A percentile compares a stretch with the other conserved stretches of the same genome.
phyloP scores from a whole-genome alignment of 1,140 invertebrate species.

The Zaprionus vittiger region DNA sequence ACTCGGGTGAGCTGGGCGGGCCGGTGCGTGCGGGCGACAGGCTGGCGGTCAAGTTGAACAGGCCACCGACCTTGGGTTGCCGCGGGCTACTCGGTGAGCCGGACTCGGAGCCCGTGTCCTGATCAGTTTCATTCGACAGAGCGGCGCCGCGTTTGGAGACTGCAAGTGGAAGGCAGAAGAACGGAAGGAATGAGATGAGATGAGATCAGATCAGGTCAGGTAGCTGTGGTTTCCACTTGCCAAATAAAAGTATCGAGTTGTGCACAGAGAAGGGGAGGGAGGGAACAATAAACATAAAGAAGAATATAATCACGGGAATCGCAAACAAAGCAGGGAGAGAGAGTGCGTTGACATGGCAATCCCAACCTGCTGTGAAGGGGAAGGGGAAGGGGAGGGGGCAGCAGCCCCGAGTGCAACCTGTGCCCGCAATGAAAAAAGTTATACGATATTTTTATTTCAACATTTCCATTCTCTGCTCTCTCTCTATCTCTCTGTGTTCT shows the following conservation, averaged over 20 bases:
- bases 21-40: slow-evolving; percentile 85
- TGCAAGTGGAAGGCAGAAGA: slow-evolving; percentile 58
- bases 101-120: slow-evolving; percentile 85
- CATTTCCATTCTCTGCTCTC: background rate
- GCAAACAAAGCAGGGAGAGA: slow-evolving; percentile 55
- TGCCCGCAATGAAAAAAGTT: slow-evolving; percentile 72
- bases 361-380: slow-evolving; percentile 42
- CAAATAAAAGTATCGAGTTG: slow-evolving; percentile 80
- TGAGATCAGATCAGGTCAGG: slow-evolving; percentile 36
- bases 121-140: slow-evolving; percentile 82
- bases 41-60: slow-evolving; percentile 78
- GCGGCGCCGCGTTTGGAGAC: slow-evolving; percentile 86
- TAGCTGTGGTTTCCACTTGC: slow-evolving; percentile 67
- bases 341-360: slow-evolving; percentile 74
- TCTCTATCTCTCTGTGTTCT: slow-evolving; percentile 33
- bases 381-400: slow-evolving; percentile 21
- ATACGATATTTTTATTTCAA: slow-evolving; percentile 74
- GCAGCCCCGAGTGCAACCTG: slow-evolving; percentile 48
- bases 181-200: background rate
- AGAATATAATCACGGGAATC: slow-evolving; percentile 74
- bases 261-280: background rate
- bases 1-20: slow-evolving; percentile 84
- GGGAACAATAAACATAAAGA: slow-evolving; percentile 23
- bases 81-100: slow-evolving; percentile 85
- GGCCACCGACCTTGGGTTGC: slow-evolving; percentile 83